Evolutionary conservation across 2,888 invertebrate species (phyloP).

Genomic region (Hermaeophaga mercurialis): DNA sequence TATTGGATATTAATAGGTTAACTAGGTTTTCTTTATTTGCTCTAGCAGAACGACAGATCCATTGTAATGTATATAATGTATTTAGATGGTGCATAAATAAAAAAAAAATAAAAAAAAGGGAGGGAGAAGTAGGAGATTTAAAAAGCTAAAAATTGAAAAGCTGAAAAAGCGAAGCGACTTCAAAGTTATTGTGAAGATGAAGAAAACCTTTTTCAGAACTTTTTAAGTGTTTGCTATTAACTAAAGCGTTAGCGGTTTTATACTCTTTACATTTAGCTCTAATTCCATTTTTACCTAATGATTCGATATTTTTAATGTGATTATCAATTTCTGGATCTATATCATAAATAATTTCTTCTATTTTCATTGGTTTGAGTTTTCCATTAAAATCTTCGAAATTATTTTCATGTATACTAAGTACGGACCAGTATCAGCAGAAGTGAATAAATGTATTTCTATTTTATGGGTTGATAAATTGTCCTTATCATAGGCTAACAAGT

Average conservation of each 20-base stretch:
- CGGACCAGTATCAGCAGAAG: background rate
- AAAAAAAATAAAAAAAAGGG: background rate
- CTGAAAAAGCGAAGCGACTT: too few species aligned
- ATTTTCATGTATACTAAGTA: conserved; percentile 18
- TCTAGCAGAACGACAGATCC: conserved; percentile 7
- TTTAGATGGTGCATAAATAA: background rate
- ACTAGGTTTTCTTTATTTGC: conserved; percentile 1
- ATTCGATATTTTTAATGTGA: conserved; percentile 9
- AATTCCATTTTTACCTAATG: conserved; percentile 10
- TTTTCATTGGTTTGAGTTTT: conserved; percentile 11
- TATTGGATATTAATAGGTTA: background rate
- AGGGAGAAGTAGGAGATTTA: background rate
- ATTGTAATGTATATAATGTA: background rate
- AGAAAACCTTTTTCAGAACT: background rate
- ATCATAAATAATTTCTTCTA: conserved; percentile 10
- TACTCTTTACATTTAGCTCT: background rate
- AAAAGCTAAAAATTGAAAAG: too few species aligned
- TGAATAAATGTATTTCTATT: background rate
- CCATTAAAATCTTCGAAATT: background rate
- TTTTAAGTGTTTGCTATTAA: background rate
- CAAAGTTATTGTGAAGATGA: too few species aligned
- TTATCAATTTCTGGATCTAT: conserved; percentile 9
- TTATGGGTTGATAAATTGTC: background rate
- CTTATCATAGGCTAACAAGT: too few species aligned
- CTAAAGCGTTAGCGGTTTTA: background rate